phyloP scores from a whole-genome alignment of 2,797 vertebrate genomes.

The Leuciscus waleckii region DNA sequence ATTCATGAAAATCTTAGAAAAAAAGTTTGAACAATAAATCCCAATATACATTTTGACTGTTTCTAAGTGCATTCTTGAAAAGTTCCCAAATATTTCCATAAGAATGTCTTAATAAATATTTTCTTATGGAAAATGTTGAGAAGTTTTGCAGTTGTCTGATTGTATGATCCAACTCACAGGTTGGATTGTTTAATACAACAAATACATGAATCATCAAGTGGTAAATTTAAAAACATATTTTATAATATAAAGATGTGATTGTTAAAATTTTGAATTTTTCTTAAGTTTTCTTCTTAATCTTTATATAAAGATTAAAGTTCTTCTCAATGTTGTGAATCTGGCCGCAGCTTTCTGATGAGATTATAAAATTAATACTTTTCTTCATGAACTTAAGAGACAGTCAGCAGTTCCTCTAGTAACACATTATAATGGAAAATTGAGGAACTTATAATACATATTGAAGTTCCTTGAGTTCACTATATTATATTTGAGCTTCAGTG shows the following conservation, averaged over 20 bases:
- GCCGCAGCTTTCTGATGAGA: background rate
- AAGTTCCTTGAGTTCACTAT: background rate
- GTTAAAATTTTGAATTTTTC: too few relatives aligned
- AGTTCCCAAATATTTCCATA: background rate
- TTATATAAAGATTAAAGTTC: too few relatives aligned
- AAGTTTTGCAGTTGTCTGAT: background rate
- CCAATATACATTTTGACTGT: background rate
- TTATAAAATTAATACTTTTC: background rate
- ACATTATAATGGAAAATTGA: background rate
- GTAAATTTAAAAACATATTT: too few relatives aligned
- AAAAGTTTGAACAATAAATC: background rate
- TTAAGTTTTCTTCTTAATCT: too few relatives aligned
- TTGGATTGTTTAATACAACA: too few relatives aligned
- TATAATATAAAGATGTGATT: too few relatives aligned
- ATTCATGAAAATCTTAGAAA: background rate
- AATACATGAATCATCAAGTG: too few relatives aligned
- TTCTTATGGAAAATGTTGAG: background rate
- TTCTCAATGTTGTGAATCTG: background rate
- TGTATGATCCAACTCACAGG: background rate
- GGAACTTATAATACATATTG: background rate
- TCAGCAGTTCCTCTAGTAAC: background rate
- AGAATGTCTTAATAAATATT: background rate
- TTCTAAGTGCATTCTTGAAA: background rate
- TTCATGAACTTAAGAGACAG: background rate
- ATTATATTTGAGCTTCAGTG: background rate